phyloP scores from a whole-genome alignment of 2,113 vertebrate genomes.

The Dryoscopus gambensis region DNA sequence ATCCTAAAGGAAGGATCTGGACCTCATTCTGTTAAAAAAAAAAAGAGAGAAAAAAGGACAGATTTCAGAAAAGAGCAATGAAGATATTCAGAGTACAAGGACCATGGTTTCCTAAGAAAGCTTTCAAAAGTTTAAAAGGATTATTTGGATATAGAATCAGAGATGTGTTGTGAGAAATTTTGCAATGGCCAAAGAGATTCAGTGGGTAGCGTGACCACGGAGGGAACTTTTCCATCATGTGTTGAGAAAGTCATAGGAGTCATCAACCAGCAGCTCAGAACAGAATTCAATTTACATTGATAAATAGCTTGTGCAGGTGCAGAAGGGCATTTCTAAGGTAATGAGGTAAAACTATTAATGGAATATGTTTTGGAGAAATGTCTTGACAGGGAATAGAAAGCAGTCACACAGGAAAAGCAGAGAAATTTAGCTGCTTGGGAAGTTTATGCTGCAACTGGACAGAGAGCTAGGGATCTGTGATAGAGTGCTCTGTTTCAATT shows the following conservation, averaged over 20 bases:
- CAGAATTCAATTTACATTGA: neutral
- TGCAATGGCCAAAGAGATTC: neutral
- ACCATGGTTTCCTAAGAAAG: neutral
- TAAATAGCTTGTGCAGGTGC: neutral
- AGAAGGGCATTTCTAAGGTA: neutral
- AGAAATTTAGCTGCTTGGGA: constrained; percentile 1
- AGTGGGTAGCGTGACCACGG: neutral
- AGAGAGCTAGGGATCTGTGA: neutral
- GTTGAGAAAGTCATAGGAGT: neutral
- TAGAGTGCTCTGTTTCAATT: constrained; percentile 7
- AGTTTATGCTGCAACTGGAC: constrained; percentile 24
- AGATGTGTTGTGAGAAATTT: neutral
- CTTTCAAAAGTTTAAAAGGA: neutral
- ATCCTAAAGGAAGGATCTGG: neutral
- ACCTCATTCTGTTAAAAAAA: neutral
- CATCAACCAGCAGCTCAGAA: neutral
- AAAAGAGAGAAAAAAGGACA: neutral
- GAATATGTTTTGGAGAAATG: neutral
- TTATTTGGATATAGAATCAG: neutral
- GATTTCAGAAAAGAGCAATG: neutral
- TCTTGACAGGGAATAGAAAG: neutral
- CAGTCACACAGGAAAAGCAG: constrained; percentile 8
- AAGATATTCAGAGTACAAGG: neutral
- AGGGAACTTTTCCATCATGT: neutral
- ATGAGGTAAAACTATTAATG: neutral